Evolutionary conservation across 2,888 invertebrate genomes (phyloP).

Genomic region (Drosophila algonquin): DNA sequence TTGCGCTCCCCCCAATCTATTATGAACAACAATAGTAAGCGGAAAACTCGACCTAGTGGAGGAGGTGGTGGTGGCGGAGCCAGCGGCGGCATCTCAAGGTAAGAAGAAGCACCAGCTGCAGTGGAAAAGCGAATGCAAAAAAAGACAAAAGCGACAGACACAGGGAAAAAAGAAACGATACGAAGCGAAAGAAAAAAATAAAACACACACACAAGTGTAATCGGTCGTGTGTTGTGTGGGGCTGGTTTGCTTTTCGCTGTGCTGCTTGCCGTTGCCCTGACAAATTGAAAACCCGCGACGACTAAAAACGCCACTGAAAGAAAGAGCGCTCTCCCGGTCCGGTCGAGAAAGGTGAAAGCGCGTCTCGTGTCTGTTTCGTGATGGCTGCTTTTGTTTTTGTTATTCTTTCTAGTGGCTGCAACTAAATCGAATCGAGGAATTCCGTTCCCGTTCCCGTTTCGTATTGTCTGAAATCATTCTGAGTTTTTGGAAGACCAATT

Average conservation of each 20-base stretch:
- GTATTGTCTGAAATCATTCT: slow-evolving; percentile 26
- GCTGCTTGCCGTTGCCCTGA: slow-evolving; percentile 48
- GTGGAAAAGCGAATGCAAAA: slow-evolving; percentile 59
- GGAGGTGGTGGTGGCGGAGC: slow-evolving; percentile 65
- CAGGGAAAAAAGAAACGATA: slow-evolving; percentile 10
- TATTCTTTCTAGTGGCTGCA: slow-evolving; percentile 17
- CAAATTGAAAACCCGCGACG: slow-evolving; percentile 56
- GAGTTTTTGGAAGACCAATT: slow-evolving; percentile 41
- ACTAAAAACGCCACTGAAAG: slow-evolving; percentile 34
- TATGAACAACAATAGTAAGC: slow-evolving; percentile 88
- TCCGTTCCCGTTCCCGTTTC: slow-evolving; percentile 2
- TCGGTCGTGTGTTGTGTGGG: slow-evolving; percentile 25
- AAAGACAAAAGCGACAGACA: slow-evolving; percentile 30
- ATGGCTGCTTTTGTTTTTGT: slow-evolving; percentile 18
- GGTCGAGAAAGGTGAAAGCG: slow-evolving; percentile 53
- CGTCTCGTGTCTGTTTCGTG: slow-evolving; percentile 39
- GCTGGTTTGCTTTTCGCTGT: slow-evolving; percentile 42
- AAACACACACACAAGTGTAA: slow-evolving; percentile 22
- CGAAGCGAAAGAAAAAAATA: slow-evolving; percentile 28
- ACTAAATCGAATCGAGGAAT: slow-evolving; percentile 36
- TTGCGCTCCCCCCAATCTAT: slow-evolving; percentile 48
- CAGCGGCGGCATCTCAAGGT: slow-evolving; percentile 79
- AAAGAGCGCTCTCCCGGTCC: slow-evolving; percentile 49
- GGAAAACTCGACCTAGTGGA: slow-evolving; percentile 91
- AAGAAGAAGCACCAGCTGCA: slow-evolving; percentile 71